Evolutionary conservation across 2,888 invertebrate species (phyloP).

Genomic region (Molanna angustata): DNA sequence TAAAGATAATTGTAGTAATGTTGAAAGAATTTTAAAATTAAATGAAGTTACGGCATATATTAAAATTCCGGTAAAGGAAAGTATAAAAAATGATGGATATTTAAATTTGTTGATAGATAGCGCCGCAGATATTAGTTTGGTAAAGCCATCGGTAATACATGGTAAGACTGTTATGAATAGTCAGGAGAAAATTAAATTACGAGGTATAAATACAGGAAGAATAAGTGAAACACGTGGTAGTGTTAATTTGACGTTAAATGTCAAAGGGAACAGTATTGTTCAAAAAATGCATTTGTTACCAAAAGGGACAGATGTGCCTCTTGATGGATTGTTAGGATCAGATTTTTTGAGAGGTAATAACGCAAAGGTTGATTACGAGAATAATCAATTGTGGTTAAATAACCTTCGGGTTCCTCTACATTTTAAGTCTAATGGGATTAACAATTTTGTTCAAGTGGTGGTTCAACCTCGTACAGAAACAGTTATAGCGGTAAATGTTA

Average conservation of each 20-base stretch:
- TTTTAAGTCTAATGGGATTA: no score
- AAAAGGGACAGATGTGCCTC: background rate
- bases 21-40: constrained; percentile 3
- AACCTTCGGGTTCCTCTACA: background rate
- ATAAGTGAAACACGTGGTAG: background rate
- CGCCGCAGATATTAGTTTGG: background rate
- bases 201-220: background rate
- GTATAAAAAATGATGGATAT: background rate
- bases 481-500: background rate
- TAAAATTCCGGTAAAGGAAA: constrained; percentile 2
- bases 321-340: background rate
- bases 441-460: background rate
- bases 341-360: background rate
- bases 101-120: constrained; percentile 1
- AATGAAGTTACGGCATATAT: constrained; percentile 3
- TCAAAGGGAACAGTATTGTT: background rate
- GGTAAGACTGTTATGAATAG: background rate
- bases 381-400: background rate
- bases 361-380: constrained; percentile 1
- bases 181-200: background rate
- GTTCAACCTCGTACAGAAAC: background rate
- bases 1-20: no score
- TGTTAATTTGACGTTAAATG: background rate
- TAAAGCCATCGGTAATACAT: constrained; percentile 1
- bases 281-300: constrained; percentile 1